Percentiles rank a stretch among this genome's conserved stretches.
phyloP scores from a whole-genome alignment of 2,113 vertebrate species.

The Verasper variegatus region DNA sequence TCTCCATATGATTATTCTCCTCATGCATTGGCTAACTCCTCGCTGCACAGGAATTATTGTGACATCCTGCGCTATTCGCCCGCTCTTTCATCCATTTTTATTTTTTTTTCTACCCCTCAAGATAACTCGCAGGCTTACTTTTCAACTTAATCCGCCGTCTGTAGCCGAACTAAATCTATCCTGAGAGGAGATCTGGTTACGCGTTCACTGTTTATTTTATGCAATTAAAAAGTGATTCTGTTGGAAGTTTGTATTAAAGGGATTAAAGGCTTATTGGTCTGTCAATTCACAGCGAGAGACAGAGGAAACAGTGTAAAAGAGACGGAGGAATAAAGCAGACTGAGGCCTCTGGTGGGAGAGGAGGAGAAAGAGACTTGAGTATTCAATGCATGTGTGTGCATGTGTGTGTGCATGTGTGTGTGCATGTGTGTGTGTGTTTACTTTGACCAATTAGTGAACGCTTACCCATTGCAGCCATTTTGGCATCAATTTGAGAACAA shows the following conservation, averaged over 20 bases:
- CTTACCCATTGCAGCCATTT: constrained; percentile 54
- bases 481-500: constrained; percentile 68
- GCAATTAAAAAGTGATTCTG: constrained; percentile 73
- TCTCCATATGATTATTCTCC: constrained; percentile 78
- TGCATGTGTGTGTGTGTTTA: constrained; percentile 40
- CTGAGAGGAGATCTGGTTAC: constrained; percentile 60
- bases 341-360: constrained; percentile 3
- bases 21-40: constrained; percentile 63
- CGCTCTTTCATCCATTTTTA: constrained; percentile 30
- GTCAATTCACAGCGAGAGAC: constrained; percentile 47
- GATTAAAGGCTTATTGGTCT: constrained; percentile 71
- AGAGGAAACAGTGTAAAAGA: constrained; percentile 38
- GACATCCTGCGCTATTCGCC: constrained; percentile 42
- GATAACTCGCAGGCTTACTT: constrained; percentile 66
- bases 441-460: constrained; percentile 60
- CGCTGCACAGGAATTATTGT: constrained; percentile 62
- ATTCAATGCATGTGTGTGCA: constrained; percentile 36
- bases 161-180: constrained; percentile 62
- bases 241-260: constrained; percentile 67
- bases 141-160: constrained; percentile 64
- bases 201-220: constrained; percentile 62
- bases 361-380: constrained; percentile 12
- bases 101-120: constrained; percentile 11
- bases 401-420: constrained; percentile 42
- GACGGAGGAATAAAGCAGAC: constrained; percentile 27